Conservation (phyloP, 2,888 invertebrate genomes). For the Mythimna lalbum region DNA sequence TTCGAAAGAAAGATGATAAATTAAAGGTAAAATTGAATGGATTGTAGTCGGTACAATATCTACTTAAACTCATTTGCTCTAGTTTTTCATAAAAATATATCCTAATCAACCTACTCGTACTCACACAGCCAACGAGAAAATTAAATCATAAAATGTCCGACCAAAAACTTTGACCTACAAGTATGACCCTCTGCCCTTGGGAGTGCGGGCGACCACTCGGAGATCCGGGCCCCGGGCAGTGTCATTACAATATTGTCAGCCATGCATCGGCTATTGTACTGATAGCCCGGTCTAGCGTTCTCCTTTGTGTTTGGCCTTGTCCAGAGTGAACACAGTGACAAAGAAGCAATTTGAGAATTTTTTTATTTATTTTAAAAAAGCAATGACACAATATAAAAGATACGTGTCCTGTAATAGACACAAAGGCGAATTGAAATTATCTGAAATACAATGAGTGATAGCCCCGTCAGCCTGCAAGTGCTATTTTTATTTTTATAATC, state of each 20-base stretch:
- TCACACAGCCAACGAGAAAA: conserved; percentile 21
- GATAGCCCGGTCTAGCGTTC: conserved; percentile 47
- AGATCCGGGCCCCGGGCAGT: conserved; percentile 64
- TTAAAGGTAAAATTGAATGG: too few relatives aligned
- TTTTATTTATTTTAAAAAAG: too few relatives aligned
- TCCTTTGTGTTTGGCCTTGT: conserved; percentile 38
- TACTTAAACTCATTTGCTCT: neutral
- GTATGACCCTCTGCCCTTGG: conserved; percentile 52
- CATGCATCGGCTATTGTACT: conserved; percentile 63
- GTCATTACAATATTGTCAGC: conserved; percentile 72
- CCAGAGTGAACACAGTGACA: neutral
- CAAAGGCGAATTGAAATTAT: too few relatives aligned
- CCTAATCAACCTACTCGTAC: neutral
- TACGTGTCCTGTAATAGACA: too few relatives aligned
- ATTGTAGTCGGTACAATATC: too few relatives aligned
- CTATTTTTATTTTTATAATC: too few relatives aligned
- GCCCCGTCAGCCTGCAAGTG: too few relatives aligned
- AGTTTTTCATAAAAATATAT: neutral
- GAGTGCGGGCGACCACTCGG: conserved; percentile 37
- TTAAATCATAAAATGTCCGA: conserved; percentile 56
- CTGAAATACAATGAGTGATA: too few relatives aligned
- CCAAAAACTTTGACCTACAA: conserved; percentile 53
- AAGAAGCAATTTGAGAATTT: too few relatives aligned
- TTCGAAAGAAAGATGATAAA: too few relatives aligned
- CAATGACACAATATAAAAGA: too few relatives aligned